phyloP scores from a whole-genome alignment of 2,888 invertebrate genomes.

The Drosophila tanythrix region DNA sequence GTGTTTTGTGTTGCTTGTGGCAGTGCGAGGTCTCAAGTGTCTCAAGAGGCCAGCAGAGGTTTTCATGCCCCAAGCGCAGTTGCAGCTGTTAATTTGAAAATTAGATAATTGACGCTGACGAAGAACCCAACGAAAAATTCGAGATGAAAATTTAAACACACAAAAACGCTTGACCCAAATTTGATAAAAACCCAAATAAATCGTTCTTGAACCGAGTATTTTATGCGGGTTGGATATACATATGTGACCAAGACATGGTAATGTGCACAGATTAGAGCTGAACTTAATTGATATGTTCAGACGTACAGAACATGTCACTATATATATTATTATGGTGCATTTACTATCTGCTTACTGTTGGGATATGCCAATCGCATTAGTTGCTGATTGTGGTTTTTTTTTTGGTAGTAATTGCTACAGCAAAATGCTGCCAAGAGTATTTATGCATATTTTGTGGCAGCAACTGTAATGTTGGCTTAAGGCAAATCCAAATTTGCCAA shows the following conservation, averaged over 20 bases:
- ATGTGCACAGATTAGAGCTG: background rate
- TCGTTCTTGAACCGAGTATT: constrained; percentile 1
- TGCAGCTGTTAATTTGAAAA: constrained; percentile 74
- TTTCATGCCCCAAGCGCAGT: constrained; percentile 51
- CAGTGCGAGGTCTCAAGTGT: constrained; percentile 16
- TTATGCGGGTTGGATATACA: background rate
- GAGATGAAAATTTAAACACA: constrained; percentile 51
- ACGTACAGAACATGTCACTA: constrained; percentile 3
- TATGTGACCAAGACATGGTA: background rate
- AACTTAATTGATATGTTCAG: constrained; percentile 15
- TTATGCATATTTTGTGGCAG: constrained; percentile 3
- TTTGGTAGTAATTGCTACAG: constrained; percentile 11
- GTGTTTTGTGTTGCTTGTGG: background rate
- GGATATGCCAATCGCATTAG: constrained; percentile 24
- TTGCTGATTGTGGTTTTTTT: constrained; percentile 2
- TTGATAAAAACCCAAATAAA: constrained; percentile 29
- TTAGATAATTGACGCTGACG: constrained; percentile 65
- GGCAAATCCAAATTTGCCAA: constrained; percentile 26
- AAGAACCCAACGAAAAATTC: constrained; percentile 19
- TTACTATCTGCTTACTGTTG: constrained; percentile 4
- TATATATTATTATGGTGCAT: background rate
- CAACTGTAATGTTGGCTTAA: constrained; percentile 23
- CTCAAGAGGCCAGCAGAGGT: constrained; percentile 14
- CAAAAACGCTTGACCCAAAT: constrained; percentile 60
- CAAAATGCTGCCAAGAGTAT: constrained; percentile 16